A percentile compares a stretch with the other conserved stretches of the same genome.
Conservation (phyloP, 2,888 invertebrate genomes). For the Calameuta pallipes region DNA sequence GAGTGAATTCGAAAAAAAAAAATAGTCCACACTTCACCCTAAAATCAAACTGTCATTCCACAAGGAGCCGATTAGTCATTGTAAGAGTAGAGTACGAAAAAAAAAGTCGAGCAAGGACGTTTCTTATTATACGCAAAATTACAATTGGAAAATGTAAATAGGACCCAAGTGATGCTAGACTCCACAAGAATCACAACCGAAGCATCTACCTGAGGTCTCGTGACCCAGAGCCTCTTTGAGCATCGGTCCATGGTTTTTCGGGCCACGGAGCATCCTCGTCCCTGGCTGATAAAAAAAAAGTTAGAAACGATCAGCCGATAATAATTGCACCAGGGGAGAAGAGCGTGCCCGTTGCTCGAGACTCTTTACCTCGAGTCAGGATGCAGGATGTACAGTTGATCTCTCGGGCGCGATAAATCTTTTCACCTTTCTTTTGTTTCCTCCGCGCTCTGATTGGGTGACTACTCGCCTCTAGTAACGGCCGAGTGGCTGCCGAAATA, state of each 20-base stretch:
- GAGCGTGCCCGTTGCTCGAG: conserved; percentile 3
- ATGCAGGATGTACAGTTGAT: conserved; percentile 44
- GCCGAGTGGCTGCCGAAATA: conserved; percentile 36
- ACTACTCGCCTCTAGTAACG: conserved; percentile 42
- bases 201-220: not conserved
- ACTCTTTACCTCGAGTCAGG: conserved; percentile 12
- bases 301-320: conserved; percentile 36
- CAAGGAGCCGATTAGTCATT: not conserved
- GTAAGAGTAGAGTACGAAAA: not conserved
- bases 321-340: conserved; percentile 31
- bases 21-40: not conserved
- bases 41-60: not conserved
- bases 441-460: conserved; percentile 65
- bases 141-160: not conserved
- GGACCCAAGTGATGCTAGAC: not conserved
- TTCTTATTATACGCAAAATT: not conserved
- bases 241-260: conserved; percentile 36
- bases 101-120: not conserved
- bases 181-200: not conserved
- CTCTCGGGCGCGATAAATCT: conserved; percentile 55
- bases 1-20: not conserved
- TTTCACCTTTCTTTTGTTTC: conserved; percentile 66
- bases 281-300: conserved; percentile 10
- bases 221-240: conserved; percentile 32
- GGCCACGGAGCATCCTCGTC: conserved; percentile 26